A percentile compares a stretch with the other conserved stretches of the same genome.
Conservation (phyloP, 2,888 invertebrate genomes). For the Philopedon plagiatum region DNA sequence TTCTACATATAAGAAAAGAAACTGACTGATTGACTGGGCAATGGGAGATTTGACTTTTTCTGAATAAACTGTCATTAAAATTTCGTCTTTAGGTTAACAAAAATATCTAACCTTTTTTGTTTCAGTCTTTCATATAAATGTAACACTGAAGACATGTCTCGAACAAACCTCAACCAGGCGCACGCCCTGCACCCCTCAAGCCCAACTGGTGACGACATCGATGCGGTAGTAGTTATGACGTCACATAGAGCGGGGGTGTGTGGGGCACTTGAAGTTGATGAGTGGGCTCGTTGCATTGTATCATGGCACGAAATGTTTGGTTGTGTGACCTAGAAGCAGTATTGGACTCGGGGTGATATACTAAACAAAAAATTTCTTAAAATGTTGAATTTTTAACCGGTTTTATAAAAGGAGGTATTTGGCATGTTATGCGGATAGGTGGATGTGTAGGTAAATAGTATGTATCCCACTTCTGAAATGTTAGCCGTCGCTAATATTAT, state of each 20-base stretch:
- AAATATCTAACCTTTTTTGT: background rate
- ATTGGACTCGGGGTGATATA: constrained; percentile 6
- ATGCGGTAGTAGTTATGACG: constrained; percentile 47
- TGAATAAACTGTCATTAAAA: too few species aligned
- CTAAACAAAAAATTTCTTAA: background rate
- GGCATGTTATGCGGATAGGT: too few species aligned
- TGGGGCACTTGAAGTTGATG: constrained; percentile 14
- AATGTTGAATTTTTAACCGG: too few species aligned
- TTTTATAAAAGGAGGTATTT: too few species aligned
- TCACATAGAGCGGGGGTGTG: constrained; percentile 25
- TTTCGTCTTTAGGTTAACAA: too few species aligned
- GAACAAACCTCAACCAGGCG: constrained; percentile 27
- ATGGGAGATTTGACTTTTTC: too few species aligned
- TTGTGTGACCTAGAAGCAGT: constrained; percentile 8
- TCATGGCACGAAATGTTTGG: constrained; percentile 28
- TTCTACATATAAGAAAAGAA: too few species aligned
- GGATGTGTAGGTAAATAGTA: too few species aligned
- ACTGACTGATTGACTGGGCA: too few species aligned
- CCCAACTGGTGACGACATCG: constrained; percentile 32
- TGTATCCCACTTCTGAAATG: too few species aligned
- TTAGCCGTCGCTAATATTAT: too few species aligned
- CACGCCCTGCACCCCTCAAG: constrained; percentile 12
- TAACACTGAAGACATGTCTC: background rate
- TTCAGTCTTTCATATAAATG: background rate
- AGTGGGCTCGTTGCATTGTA: constrained; percentile 10